Base-by-base conservation (phyloP, 2,888 invertebrate species). In the Volucella inanis region DNA sequence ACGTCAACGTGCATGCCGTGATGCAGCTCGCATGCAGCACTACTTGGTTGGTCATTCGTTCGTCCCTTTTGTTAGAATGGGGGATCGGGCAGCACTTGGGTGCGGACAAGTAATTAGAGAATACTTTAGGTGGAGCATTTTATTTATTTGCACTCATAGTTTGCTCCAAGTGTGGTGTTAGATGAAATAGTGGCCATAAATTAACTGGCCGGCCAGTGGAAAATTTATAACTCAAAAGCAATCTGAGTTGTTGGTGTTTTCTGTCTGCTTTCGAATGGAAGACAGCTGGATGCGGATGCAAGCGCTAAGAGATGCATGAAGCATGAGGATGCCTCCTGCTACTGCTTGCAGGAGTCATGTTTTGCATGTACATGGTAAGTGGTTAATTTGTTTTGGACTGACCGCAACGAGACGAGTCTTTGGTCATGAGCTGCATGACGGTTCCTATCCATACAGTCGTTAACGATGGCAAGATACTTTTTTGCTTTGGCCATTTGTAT, bases 151-250 rank as follows among this genome's bases (percentile, higher is more conserved):
- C 76, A 52, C 85, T 76, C 72, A 72, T 67, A 85, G 85, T 85
- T 71, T 57, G 67, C 11, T 65, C 12, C 68, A 62, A 81, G 76
- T 80, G 31, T 85, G 85, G 77, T 85, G 85, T 85, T 85, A 85
- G 81, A 81, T 81, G 77, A 85, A 85, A 85, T 81, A 80, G 85
- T 80, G 81, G 76, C 59, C 72, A 85, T 85, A 85, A 85, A 85
- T 85, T 77, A 85, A 72, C 45, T 11, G 41, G 31, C 41, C 52
- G 54, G 45, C 52, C 71, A n/a, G 43, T 15, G 59, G 76, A 64
- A 76, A 71, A 85, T 85, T 84, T 84, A 84, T 79, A 79, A 65
- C 79, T 71, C 54, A 70, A 79, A 84, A 61, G 75, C 54, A 75
- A 54, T 79, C 70, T 47, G 65, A 70, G 74, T 74, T 79, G 31